Evolutionary conservation across 2,888 invertebrate species (phyloP), one percentile per base, ranked within the genome.

Genomic region (Muschampia plurimacula): DNA sequence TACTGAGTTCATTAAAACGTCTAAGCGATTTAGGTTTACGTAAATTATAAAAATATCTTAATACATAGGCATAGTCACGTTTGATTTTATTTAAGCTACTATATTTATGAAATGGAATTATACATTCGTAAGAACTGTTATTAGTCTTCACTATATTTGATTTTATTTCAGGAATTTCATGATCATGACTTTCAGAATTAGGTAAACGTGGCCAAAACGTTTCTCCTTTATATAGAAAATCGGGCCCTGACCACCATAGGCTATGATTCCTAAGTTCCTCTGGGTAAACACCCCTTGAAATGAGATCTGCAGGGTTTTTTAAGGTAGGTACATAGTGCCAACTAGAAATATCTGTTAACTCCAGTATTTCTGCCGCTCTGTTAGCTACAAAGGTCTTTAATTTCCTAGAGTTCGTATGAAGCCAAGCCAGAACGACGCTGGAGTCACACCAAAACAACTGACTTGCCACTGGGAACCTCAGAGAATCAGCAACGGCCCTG

Each of bases 151-250:
- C 52, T 52, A 22, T 22, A 52, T 52, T 52, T 22, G 52, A 52
- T 59, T 59, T 59, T 13, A 32, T 59, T 59, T 59, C 59, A 59
- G 59, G 59, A 32, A 59, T 59, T 28, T 32, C 59, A 32, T 59
- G 10, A 32, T 28, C 57, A 2, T 13, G 28, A 2, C 13, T 59
- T 59, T 59, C 59, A 59, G n/a, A n/a, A 15, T 10, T 59, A 59
- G 28, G 59, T 32, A 59, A 13, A 32, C 12, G 32, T 13, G 59
- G 59, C 59, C 59, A 59, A 13, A 12, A 28, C 2, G 10, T 1
- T 59, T 59, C 59, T 13, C 12, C 28, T 7, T 32, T 32, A 6
- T 12, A 13, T 5, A 59, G 10, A 59, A 32, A 59, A 13, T 59
- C 32, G 6, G 59, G 59, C 7, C 59, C 59, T 32, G 28, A 36